Conservation (phyloP, 2,113 vertebrate genomes). For the Proterorhinus semilunaris region DNA sequence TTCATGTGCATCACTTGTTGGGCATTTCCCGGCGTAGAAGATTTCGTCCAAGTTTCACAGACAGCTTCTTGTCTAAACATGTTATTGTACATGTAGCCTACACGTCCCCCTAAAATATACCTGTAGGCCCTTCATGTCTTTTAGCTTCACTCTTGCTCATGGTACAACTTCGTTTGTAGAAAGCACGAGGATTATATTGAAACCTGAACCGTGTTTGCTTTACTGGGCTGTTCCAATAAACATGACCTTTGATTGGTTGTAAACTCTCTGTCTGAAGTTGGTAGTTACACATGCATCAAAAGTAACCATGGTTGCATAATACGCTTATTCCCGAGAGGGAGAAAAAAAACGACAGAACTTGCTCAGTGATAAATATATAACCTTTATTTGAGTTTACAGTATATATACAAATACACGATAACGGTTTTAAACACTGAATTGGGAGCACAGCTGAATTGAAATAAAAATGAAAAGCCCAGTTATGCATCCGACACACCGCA, state of each 20-base stretch:
- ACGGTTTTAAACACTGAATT: conserved; percentile 16
- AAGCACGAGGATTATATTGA: too few species aligned
- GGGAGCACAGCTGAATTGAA: conserved; percentile 11
- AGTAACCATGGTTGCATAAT: neutral
- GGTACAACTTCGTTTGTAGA: too few species aligned
- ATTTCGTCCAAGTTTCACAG: too few species aligned
- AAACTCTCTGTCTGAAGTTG: neutral
- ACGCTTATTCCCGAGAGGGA: too few species aligned
- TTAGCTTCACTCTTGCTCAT: too few species aligned
- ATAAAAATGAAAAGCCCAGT: neutral
- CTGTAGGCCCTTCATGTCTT: too few species aligned
- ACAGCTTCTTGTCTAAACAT: too few species aligned
- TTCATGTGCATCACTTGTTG: too few species aligned
- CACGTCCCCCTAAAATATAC: too few species aligned
- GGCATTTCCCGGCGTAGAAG: too few species aligned
- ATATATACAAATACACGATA: conserved; percentile 30
- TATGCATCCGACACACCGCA: too few species aligned
- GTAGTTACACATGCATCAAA: neutral
- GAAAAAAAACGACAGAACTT: neutral
- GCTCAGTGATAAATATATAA: neutral
- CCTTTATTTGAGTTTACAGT: conserved; percentile 33
- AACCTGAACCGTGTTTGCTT: neutral
- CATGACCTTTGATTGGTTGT: neutral
- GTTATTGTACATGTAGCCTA: too few species aligned
- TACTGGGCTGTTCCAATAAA: neutral